These are phyloP conservation scores for Ochropleura plecta DNA, from an alignment of 2,888 invertebrate genomes.

Conservation along the genomic window DNA sequence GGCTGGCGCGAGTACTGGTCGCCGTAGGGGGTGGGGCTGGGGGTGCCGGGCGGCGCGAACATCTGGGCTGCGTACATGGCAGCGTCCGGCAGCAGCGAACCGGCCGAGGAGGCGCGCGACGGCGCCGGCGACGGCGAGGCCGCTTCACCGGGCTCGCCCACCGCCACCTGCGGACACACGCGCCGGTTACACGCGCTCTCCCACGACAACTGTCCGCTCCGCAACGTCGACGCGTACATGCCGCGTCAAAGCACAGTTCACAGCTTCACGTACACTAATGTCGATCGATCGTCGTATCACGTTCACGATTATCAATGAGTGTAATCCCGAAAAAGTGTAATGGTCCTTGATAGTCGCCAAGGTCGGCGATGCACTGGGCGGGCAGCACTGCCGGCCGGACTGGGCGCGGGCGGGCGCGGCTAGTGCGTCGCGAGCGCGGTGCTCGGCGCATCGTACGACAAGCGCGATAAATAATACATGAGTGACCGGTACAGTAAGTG, in stretches of 20 bases:
- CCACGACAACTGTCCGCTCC: slow-evolving; percentile 90
- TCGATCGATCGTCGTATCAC: slow-evolving; percentile 79
- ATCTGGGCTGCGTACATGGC: slow-evolving; percentile 93
- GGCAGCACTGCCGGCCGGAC: slow-evolving; percentile 91
- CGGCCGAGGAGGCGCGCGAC: slow-evolving; percentile 90
- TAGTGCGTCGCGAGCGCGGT: slow-evolving; percentile 90
- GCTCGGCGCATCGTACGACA: slow-evolving; percentile 90
- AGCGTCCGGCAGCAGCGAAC: slow-evolving; percentile 91
- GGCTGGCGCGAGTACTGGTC: slow-evolving; percentile 89
- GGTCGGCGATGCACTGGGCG: slow-evolving; percentile 89
- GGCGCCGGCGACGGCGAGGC: slow-evolving; percentile 92
- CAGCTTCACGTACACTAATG: slow-evolving; percentile 88
- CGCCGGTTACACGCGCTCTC: slow-evolving; percentile 92
- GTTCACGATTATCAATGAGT: slow-evolving; percentile 79
- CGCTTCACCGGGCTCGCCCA: slow-evolving; percentile 91
- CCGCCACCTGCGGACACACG: slow-evolving; percentile 91
- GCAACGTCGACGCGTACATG: slow-evolving; percentile 91
- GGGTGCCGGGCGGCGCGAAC: slow-evolving; percentile 92
- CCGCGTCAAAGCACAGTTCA: slow-evolving; percentile 88
- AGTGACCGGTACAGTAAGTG: slow-evolving; percentile 89
- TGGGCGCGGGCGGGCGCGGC: slow-evolving; percentile 91
- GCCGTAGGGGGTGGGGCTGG: slow-evolving; percentile 92
- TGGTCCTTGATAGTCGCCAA: slow-evolving; percentile 86
- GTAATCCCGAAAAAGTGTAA: slow-evolving; percentile 73
- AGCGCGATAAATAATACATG: slow-evolving; percentile 90